Base-by-base conservation (phyloP, 2,888 invertebrate genomes). In the Julus scanicus region DNA sequence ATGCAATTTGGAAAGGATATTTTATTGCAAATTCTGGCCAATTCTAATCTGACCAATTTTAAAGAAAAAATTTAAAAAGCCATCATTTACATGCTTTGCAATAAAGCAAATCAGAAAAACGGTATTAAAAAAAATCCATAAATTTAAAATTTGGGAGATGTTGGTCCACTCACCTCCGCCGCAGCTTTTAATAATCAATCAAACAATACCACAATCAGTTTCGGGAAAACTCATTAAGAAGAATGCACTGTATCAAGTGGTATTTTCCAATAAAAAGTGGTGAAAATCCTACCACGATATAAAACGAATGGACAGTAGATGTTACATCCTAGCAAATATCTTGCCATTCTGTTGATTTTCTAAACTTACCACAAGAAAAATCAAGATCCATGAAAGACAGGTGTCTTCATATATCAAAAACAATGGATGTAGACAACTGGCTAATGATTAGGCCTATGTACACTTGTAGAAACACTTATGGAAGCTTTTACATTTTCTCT, bases 401-500 rank as follows among this genome's bases (percentile, higher is more conserved):
- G n/a, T 2, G 63, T n/a, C 53, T 13, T 13, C 63, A 63, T 20
- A n/a, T 63, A 63, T 63, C 63, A 63, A 63, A n/a, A 63, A 63
- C 63, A 63, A n/a, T n/a, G n/a, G 20, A 63, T 2, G n/a, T 63
- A 63, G 63, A 63, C 63, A 63, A 17, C 63, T 63, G 13, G n/a
- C n/a, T 63, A 63, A 63, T 63, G 63, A 11, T 17, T 63, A 63
- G n/a, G 63, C 63, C 63, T 63, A 63, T 63, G 63, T 63, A 63
- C 63, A 63, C 63, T 63, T n/a, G 63, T 63, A 20, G 63, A 63
- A n/a, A 63, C 63, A n/a, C n/a, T 17, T 63, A 63, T 63, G 63
- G 63, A 63, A 63, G 63, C 63, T 84, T 71, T 87, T 84, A 88
- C 88, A 86, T 88, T 37, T 49, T 86, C 17, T 88, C 88, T 29